Evolutionary conservation across 1,140 invertebrate species (phyloP).

Genomic region (Lordiphosa collinella): DNA sequence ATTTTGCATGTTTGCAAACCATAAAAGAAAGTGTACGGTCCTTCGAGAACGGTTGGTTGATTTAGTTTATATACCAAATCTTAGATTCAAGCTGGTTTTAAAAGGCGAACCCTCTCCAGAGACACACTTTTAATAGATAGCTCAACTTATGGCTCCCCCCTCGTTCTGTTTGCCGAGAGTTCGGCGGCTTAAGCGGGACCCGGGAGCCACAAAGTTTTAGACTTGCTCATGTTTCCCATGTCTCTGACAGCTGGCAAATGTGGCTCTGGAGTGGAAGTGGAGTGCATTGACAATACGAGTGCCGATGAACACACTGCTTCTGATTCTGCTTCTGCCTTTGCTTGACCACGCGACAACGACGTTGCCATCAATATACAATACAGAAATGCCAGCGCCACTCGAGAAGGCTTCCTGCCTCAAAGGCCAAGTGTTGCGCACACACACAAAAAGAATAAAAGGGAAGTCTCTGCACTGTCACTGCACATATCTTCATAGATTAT

Average conservation of each 20-base stretch:
- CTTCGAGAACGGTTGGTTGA: too few species aligned
- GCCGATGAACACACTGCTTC: constrained; percentile 33
- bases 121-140: too few species aligned
- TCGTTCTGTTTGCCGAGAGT: too few species aligned
- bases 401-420: constrained; percentile 36
- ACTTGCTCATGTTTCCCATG: constrained; percentile 42
- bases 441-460: constrained; percentile 1
- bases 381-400: constrained; percentile 20
- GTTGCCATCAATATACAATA: constrained; percentile 10
- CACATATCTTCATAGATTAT: constrained; percentile 45
- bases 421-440: constrained; percentile 58
- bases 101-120: too few species aligned
- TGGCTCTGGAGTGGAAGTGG: constrained; percentile 30
- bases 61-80: too few species aligned
- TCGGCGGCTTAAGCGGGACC: background rate
- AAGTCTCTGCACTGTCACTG: background rate
- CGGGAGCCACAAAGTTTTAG: constrained; percentile 23
- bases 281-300: constrained; percentile 71
- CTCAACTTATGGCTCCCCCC: too few species aligned
- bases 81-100: too few species aligned
- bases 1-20: too few species aligned
- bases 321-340: too few species aligned
- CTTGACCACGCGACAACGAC: constrained; percentile 49
- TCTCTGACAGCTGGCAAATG: constrained; percentile 72
- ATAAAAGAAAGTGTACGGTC: too few species aligned